Conservation (phyloP, 2,797 vertebrate genomes). For the Myotis findleyi region DNA sequence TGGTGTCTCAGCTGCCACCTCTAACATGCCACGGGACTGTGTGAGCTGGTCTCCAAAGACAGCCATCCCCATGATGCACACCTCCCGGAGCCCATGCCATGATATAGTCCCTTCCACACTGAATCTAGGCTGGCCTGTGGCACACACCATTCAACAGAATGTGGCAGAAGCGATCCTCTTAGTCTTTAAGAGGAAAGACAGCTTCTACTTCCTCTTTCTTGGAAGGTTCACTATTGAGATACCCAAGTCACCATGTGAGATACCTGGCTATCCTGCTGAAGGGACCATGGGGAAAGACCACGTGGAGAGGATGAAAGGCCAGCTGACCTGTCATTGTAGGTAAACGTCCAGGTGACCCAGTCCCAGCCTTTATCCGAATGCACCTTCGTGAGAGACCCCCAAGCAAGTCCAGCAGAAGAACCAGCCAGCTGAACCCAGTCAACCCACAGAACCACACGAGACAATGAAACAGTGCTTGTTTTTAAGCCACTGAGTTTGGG, state of each 20-base stretch:
- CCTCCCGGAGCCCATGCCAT: rapidly evolving
- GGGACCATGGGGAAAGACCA: neutral
- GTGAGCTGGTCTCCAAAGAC: neutral
- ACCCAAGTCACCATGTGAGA: neutral
- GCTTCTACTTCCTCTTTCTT: neutral
- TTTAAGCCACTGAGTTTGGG: neutral
- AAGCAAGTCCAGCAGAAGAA: neutral
- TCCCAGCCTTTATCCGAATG: neutral
- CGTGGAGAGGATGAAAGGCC: neutral
- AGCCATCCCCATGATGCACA: neutral
- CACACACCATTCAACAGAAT: neutral
- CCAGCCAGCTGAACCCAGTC: neutral
- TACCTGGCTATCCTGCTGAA: neutral
- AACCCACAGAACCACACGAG: neutral
- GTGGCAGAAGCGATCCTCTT: neutral
- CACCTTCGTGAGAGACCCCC: neutral
- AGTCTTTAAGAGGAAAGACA: neutral
- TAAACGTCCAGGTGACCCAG: neutral
- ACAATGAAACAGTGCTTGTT: neutral
- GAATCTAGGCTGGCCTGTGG: neutral
- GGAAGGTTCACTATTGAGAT: neutral
- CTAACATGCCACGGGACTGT: neutral
- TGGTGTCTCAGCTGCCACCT: neutral
- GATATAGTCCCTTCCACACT: neutral
- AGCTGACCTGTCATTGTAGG: neutral